Conservation (phyloP, 2,113 vertebrate species). For the Petromus typicus region DNA sequence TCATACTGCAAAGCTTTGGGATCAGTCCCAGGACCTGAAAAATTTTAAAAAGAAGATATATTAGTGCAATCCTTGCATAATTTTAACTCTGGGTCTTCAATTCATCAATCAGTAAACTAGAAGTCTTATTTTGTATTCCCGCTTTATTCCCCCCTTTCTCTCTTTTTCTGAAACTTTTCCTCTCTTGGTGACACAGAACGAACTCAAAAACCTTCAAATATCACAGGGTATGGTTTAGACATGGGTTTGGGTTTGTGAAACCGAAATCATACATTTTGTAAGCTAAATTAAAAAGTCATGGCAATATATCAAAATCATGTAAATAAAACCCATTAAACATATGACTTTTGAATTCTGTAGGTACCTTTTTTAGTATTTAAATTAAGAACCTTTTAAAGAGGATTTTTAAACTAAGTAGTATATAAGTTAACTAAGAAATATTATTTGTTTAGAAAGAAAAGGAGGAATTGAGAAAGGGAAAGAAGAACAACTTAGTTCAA, state of each 20-base stretch:
- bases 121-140: not conserved
- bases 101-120: not conserved
- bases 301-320: not conserved
- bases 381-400: not conserved
- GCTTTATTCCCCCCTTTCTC: not conserved
- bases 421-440: conserved; percentile 20
- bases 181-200: not conserved
- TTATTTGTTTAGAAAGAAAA: not conserved
- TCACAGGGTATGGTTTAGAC: not conserved
- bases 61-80: not conserved
- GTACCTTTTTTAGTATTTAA: not conserved
- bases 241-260: conserved; percentile 14
- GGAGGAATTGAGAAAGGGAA: not conserved
- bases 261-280: not conserved
- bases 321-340: not conserved
- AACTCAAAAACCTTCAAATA: not conserved
- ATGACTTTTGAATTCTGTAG: not conserved
- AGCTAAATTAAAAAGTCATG: conserved; percentile 18
- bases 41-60: not conserved
- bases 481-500: not conserved
- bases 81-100: not conserved
- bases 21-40: not conserved
- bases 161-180: not conserved
- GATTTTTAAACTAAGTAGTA: not conserved
- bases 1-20: not conserved